Evolutionary conservation across 2,888 invertebrate species (phyloP).

Genomic region (Notocelia uddmanniana): DNA sequence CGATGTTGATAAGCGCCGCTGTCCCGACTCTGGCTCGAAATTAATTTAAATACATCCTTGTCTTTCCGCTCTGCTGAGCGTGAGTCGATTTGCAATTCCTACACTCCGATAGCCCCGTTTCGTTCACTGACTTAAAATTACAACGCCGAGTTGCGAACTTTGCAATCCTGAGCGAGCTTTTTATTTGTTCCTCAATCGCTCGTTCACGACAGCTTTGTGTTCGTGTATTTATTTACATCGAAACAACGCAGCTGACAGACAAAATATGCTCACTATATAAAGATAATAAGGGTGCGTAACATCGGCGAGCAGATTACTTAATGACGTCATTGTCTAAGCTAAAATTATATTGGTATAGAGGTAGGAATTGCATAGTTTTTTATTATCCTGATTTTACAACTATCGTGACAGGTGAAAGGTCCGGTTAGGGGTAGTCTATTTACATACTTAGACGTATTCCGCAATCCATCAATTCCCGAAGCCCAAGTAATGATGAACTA

Average conservation of each 20-base stretch:
- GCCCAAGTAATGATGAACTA: too few relatives aligned
- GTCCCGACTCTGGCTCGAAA: slow-evolving; percentile 59
- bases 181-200: slow-evolving; percentile 63
- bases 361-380: neutral
- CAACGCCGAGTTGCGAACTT: slow-evolving; percentile 64
- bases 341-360: neutral
- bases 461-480: neutral
- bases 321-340: neutral
- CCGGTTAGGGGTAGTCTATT: neutral
- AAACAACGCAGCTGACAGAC: slow-evolving; percentile 49
- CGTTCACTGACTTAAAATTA: slow-evolving; percentile 76
- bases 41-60: slow-evolving; percentile 82
- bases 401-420: neutral
- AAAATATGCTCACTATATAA: slow-evolving; percentile 42
- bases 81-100: slow-evolving; percentile 77
- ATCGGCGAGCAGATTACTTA: neutral
- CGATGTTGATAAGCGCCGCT: slow-evolving; percentile 54
- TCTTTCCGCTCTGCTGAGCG: slow-evolving; percentile 74
- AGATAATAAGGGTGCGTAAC: slow-evolving; percentile 1
- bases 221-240: slow-evolving; percentile 52
- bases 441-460: neutral
- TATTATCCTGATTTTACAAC: neutral
- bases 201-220: slow-evolving; percentile 57
- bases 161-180: slow-evolving; percentile 57
- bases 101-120: slow-evolving; percentile 73